Conservation (phyloP, 2,113 vertebrate genomes). For the Toxotes chatareus region DNA sequence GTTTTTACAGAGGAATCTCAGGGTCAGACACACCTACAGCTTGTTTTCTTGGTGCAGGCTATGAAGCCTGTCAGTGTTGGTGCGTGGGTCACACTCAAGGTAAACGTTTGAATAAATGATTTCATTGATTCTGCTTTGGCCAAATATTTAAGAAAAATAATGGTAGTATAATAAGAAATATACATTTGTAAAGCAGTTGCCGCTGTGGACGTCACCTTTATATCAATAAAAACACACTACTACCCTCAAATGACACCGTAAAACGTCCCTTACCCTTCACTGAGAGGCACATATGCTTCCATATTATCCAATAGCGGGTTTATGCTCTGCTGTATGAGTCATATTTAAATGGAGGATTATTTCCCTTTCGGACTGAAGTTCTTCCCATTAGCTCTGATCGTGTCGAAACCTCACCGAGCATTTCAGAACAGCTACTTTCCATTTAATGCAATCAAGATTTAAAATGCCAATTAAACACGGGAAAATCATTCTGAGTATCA, state of each 20-base stretch:
- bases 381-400: neutral
- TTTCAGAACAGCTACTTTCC: slow-evolving; percentile 9
- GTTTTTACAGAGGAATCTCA: neutral
- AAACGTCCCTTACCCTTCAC: neutral
- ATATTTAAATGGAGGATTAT: slow-evolving; percentile 19
- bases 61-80: neutral
- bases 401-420: neutral
- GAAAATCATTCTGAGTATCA: neutral
- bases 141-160: neutral
- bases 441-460: slow-evolving; percentile 33
- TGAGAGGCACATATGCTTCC: neutral
- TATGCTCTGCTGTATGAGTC: neutral
- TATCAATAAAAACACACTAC: neutral
- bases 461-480: slow-evolving; percentile 27
- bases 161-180: no score
- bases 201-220: neutral
- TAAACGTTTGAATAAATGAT: neutral
- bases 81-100: neutral
- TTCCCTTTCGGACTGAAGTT: neutral
- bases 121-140: neutral
- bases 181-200: neutral
- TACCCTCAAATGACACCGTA: neutral
- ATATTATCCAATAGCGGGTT: slow-evolving; percentile 17
- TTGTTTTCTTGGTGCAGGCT: no score
- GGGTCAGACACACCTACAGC: neutral